Conservation (phyloP, 2,888 invertebrate species). For the Melanophora roralis region DNA sequence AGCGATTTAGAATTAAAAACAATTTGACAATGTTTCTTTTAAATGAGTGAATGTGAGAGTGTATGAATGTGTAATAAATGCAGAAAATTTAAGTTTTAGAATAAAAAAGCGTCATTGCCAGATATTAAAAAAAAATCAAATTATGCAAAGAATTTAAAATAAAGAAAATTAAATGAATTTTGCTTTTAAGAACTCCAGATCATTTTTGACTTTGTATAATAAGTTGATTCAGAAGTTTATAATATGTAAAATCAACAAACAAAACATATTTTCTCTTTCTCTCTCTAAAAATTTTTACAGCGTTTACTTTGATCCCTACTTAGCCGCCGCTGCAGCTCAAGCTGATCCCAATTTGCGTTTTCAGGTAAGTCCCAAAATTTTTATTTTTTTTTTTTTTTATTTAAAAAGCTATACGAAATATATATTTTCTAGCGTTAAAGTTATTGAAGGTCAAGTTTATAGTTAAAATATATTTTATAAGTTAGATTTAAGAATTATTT, state of each 20-base stretch:
- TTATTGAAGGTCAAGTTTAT: slow-evolving; percentile 9
- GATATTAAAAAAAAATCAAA: not conserved
- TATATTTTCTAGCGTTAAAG: not conserved
- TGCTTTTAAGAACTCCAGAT: slow-evolving; percentile 73
- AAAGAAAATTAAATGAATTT: slow-evolving; percentile 69
- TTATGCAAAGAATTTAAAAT: not conserved
- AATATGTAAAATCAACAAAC: slow-evolving; percentile 42
- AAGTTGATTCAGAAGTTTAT: slow-evolving; percentile 45
- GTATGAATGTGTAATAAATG: slow-evolving; percentile 28
- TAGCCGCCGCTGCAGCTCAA: slow-evolving; percentile 89
- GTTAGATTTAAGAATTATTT: slow-evolving; percentile 14
- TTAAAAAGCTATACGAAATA: not conserved
- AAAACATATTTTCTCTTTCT: slow-evolving; percentile 37
- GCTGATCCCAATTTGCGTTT: slow-evolving; percentile 93
- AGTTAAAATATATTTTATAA: not conserved
- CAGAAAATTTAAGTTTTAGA: not conserved
- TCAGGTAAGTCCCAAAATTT: slow-evolving; percentile 82
- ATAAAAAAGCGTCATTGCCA: not conserved
- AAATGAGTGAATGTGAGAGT: slow-evolving; percentile 25
- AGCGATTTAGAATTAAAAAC: too few relatives aligned
- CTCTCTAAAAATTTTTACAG: slow-evolving; percentile 77
- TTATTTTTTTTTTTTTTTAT: slow-evolving; percentile 2
- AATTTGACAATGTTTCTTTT: not conserved
- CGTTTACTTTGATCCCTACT: slow-evolving; percentile 97
- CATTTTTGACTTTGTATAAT: slow-evolving; percentile 39